phyloP scores from a whole-genome alignment of 2,797 vertebrate genomes.

The Phataginus tetradactyla region DNA sequence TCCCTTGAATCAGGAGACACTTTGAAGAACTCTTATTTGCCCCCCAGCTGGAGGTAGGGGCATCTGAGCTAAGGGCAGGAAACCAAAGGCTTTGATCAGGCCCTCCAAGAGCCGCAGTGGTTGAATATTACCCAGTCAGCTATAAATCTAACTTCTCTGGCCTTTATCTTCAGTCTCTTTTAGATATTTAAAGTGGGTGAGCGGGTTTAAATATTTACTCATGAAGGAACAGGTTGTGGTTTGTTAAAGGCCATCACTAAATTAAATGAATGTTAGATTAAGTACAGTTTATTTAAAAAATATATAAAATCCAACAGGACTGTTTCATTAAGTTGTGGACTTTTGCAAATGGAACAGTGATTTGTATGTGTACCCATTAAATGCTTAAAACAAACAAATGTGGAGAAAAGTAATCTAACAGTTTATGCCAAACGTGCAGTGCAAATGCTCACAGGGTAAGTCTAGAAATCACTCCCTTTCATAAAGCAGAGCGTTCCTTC shows the following conservation, averaged over 20 bases:
- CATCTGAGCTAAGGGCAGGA: constrained; percentile 70
- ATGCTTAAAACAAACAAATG: not conserved
- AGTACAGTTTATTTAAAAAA: constrained; percentile 48
- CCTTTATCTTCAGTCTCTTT: constrained; percentile 84
- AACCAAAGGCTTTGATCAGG: constrained; percentile 69
- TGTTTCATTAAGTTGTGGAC: constrained; percentile 69
- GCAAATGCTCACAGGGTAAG: not conserved
- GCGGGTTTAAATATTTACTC: constrained; percentile 88
- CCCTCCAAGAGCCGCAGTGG: constrained; percentile 74
- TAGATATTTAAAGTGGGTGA: constrained; percentile 81
- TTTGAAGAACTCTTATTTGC: constrained; percentile 76
- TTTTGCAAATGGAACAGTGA: constrained; percentile 73
- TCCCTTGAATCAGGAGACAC: constrained; percentile 4
- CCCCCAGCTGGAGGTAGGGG: constrained; percentile 70
- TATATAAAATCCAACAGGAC: constrained; percentile 45
- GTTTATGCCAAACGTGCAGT: not conserved
- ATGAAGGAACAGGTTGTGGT: constrained; percentile 80
- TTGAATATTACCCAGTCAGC: constrained; percentile 85
- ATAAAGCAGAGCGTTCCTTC: not conserved
- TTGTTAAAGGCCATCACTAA: constrained; percentile 80
- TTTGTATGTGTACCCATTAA: constrained; percentile 37
- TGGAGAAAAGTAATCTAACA: not conserved
- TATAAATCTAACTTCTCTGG: constrained; percentile 82
- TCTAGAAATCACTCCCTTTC: not conserved
- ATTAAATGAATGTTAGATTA: constrained; percentile 79